Base-by-base conservation (phyloP, 2,797 vertebrate species). In the Spinus pinus region DNA sequence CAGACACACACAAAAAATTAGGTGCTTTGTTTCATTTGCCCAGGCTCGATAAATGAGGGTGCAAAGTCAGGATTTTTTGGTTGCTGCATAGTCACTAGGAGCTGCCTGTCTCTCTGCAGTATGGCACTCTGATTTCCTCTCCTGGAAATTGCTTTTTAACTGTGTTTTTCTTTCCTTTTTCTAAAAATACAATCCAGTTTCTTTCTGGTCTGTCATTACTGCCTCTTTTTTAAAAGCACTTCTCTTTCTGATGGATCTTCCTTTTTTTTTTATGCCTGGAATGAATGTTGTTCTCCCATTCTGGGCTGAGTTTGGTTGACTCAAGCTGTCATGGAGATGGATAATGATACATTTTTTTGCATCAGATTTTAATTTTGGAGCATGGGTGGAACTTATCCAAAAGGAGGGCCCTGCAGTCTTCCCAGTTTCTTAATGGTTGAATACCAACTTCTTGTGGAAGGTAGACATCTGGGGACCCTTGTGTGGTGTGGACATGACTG, bases 341-440 rank as follows among this genome's bases (percentile, higher is more conserved):
- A 86, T 93, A 95, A 93, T 75, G 88, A 90, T 81, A 72, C 8
- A 6, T 51, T 83, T 82, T 92, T 92, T 90, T 90, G 70, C 85
- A 95, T 90, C 66, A 88, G 94, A 78, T 95, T 95, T 96, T 95
- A 75, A 93, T 94, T 96, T 90, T 84, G 86, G 62, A 94, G 49
- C 62, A 79, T 30, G 73, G 19, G 58, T 95, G 75, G 62, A 86
- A 81, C 21, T 84, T 41, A 11, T 93, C 80, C 77, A 50, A 58
- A 62, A 66, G 75, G 70, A 72, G 21, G 49, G 33, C 73, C 66
- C 7, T 84, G 54, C 64, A 47, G 35, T 75, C 66, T 71, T 79
- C 22, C 37, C 46, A 71, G 66, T 72, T 90, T 61, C 65, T 41
- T 78, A 81, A 44, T 86, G 82, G 61, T 57, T 53, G 37, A 69